Conservation (phyloP, 2,888 invertebrate species). For the Caenorhabditis afra region DNA sequence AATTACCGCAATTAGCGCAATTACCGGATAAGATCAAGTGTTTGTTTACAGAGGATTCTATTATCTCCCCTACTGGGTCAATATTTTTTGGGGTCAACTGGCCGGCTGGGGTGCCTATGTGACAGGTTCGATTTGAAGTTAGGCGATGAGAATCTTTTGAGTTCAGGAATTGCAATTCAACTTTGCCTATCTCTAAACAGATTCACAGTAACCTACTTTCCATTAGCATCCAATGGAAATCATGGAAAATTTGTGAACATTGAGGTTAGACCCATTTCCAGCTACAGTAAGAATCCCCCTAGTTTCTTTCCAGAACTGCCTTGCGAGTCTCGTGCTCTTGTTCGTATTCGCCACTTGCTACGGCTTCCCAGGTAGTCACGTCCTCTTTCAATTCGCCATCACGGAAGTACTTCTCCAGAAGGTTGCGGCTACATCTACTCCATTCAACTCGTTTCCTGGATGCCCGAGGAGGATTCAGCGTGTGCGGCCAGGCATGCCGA, state of each 20-base stretch:
- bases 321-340: constrained; percentile 3
- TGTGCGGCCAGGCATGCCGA: constrained; percentile 41
- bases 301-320: constrained; percentile 36
- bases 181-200: constrained; percentile 39
- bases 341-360: background rate
- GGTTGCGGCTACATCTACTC: constrained; percentile 49
- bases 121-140: constrained; percentile 7
- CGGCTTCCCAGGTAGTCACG: constrained; percentile 27
- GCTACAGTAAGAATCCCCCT: no score
- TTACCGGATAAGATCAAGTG: no score
- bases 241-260: constrained; percentile 25
- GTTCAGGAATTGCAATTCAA: constrained; percentile 37
- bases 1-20: background rate
- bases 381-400: background rate
- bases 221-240: constrained; percentile 17
- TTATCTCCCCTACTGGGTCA: constrained; percentile 36
- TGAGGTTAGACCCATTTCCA: background rate
- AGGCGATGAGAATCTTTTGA: background rate
- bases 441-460: constrained; percentile 45
- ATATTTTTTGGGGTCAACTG: constrained; percentile 48
- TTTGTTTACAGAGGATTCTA: constrained; percentile 32
- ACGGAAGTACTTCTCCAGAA: constrained; percentile 20
- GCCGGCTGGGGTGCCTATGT: constrained; percentile 52
- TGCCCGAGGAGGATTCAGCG: constrained; percentile 29
- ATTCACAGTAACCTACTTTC: constrained; percentile 42